Evolutionary conservation across 2,888 invertebrate species (phyloP).

Genomic region (Elegia similella): DNA sequence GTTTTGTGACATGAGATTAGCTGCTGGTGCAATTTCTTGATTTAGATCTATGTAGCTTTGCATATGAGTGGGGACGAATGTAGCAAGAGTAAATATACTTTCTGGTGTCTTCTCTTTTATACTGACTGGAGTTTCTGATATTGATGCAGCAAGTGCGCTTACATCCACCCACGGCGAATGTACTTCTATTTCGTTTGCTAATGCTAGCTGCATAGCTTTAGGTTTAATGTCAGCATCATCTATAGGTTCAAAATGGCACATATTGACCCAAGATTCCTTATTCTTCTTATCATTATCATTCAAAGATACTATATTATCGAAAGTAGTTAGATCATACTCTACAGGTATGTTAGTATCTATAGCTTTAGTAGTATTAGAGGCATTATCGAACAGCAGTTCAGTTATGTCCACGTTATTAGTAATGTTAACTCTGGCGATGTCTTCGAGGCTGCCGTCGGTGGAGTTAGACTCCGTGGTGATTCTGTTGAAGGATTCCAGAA

Average conservation of each 20-base stretch:
- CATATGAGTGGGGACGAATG: slow-evolving; percentile 84
- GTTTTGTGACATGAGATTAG: slow-evolving; percentile 59
- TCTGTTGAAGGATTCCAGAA: slow-evolving; percentile 70
- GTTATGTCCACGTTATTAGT: slow-evolving; percentile 62
- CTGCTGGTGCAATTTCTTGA: slow-evolving; percentile 55
- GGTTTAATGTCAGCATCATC: slow-evolving; percentile 43
- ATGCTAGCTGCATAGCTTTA: slow-evolving; percentile 85
- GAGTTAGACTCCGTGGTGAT: slow-evolving; percentile 73
- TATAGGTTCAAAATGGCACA: slow-evolving; percentile 47
- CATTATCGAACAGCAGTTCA: slow-evolving; percentile 62
- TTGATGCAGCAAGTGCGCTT: slow-evolving; percentile 84
- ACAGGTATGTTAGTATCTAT: slow-evolving; percentile 45
- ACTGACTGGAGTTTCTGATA: slow-evolving; percentile 83
- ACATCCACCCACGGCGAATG: slow-evolving; percentile 89
- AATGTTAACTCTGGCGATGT: slow-evolving; percentile 52
- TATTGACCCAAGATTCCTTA: slow-evolving; percentile 50
- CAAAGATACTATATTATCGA: slow-evolving; percentile 53
- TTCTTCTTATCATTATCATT: slow-evolving; percentile 49
- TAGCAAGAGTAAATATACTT: slow-evolving; percentile 78
- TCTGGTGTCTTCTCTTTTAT: slow-evolving; percentile 82
- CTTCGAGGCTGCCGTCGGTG: slow-evolving; percentile 63
- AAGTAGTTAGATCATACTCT: slow-evolving; percentile 61
- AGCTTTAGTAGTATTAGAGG: slow-evolving; percentile 50
- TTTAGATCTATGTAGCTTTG: slow-evolving; percentile 82
- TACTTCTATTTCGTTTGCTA: slow-evolving; percentile 88